A percentile compares a stretch with the other conserved stretches of the same genome.
phyloP scores from a whole-genome alignment of 2,888 invertebrate species.

The Cheilosia soror region DNA sequence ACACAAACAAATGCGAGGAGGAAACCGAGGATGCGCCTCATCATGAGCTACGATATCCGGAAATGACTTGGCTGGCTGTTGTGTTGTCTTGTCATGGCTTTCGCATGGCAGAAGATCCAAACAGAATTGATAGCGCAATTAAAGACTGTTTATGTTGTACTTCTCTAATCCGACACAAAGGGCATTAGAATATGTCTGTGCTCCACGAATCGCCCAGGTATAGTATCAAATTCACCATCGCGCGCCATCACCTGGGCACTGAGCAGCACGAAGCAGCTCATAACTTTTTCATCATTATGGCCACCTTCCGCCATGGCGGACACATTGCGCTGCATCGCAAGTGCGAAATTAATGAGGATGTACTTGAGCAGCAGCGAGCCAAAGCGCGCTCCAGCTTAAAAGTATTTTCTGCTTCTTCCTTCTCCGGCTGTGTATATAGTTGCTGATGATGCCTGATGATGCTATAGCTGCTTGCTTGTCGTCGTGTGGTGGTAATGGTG shows the following conservation, averaged over 20 bases:
- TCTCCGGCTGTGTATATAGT: neutral
- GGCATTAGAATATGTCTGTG: conserved; percentile 70
- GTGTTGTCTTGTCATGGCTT: neutral
- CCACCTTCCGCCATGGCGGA: conserved; percentile 71
- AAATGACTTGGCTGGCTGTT: conserved; percentile 44
- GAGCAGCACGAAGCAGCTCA: conserved; percentile 60
- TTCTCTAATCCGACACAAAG: conserved; percentile 61
- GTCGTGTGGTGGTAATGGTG: too few relatives aligned
- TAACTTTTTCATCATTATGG: conserved; percentile 72
- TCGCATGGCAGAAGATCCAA: conserved; percentile 30
- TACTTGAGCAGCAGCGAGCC: conserved; percentile 62
- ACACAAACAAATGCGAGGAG: neutral
- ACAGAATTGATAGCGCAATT: conserved; percentile 71
- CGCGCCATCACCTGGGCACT: conserved; percentile 51
- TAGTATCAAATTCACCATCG: neutral
- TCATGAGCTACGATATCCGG: conserved; percentile 68
- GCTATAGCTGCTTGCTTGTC: too few relatives aligned
- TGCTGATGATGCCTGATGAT: conserved; percentile 1
- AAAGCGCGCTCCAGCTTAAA: conserved; percentile 21
- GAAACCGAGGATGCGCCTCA: conserved; percentile 27
- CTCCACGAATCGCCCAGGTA: neutral
- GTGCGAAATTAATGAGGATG: conserved; percentile 74
- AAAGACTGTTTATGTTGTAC: conserved; percentile 69
- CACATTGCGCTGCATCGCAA: conserved; percentile 64
- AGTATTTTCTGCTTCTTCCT: conserved; percentile 39